These are phyloP conservation scores for Ambastaia sidthimunki DNA, from an alignment of 2,797 vertebrate genomes.

Conservation along the genomic window DNA sequence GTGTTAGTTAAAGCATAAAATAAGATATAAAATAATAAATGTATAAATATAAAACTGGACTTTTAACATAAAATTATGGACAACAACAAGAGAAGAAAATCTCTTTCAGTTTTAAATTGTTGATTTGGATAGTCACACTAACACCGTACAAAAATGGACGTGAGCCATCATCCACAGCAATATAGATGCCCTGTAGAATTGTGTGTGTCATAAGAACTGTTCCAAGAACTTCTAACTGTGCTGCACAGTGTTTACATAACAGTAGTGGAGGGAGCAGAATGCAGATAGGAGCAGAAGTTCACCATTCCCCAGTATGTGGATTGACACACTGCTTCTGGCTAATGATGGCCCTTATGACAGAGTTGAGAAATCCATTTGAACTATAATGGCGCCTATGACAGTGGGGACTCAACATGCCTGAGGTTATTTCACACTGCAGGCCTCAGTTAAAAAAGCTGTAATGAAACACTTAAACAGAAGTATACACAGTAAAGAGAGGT, in stretches of 20 bases:
- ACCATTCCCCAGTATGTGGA: slow-evolving; percentile 61
- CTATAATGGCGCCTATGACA: slow-evolving; percentile 63
- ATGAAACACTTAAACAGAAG: slow-evolving; percentile 27
- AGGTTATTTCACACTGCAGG: slow-evolving; percentile 24
- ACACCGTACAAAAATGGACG: background rate
- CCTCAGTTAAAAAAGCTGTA: background rate
- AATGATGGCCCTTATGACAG: slow-evolving; percentile 72
- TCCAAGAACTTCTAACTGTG: background rate
- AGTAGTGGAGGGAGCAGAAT: background rate
- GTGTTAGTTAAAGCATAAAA: too few relatives aligned
- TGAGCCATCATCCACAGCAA: background rate
- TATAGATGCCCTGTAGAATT: background rate
- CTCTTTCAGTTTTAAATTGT: background rate
- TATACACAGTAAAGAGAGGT: slow-evolving; percentile 9
- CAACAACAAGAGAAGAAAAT: too few relatives aligned
- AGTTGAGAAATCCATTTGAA: slow-evolving; percentile 73
- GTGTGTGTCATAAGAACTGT: background rate
- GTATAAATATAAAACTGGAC: too few relatives aligned
- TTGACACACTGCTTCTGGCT: slow-evolving; percentile 76
- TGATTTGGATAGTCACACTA: background rate
- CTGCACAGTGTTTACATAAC: background rate
- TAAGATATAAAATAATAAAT: too few relatives aligned
- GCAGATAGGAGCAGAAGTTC: background rate
- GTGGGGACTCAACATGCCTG: slow-evolving; percentile 22
- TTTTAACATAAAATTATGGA: background rate